Evolutionary conservation across 1,140 invertebrate genomes (phyloP).

Genomic region (Sesamia nonagrioides): DNA sequence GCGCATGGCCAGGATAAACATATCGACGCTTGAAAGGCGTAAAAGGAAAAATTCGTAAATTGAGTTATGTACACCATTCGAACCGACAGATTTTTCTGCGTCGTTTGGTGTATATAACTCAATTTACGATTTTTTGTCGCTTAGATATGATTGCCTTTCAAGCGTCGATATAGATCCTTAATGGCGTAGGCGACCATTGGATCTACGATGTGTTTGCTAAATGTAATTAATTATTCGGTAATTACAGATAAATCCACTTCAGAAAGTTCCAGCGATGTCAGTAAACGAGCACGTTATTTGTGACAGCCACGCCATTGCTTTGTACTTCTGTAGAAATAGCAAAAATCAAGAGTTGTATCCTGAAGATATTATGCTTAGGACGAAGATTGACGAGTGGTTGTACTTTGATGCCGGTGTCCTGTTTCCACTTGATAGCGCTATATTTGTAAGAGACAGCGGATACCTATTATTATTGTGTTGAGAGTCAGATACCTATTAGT

Average conservation of each 20-base stretch:
- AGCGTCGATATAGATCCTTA: no score
- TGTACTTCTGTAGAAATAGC: constrained; percentile 67
- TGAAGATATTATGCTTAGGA: constrained; percentile 51
- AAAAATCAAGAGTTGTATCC: constrained; percentile 63
- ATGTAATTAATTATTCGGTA: not conserved
- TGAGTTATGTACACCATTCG: no score
- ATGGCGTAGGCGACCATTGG: no score
- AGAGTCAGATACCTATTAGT: no score
- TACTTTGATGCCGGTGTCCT: constrained; percentile 73
- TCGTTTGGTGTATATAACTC: no score
- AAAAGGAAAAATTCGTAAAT: no score
- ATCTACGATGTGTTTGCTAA: no score
- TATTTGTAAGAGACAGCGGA: constrained; percentile 68
- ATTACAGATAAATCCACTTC: constrained; percentile 75
- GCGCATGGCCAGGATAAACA: no score
- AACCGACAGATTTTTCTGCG: no score
- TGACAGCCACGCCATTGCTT: constrained; percentile 77
- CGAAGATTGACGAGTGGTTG: constrained; percentile 69
- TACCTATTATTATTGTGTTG: not conserved
- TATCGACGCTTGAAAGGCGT: no score
- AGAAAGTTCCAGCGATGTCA: constrained; percentile 74
- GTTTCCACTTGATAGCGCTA: constrained; percentile 73
- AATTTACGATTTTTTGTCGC: no score
- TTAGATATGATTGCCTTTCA: no score
- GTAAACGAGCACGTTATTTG: constrained; percentile 59